Percentiles rank a stretch among this genome's conserved stretches.
phyloP scores from a whole-genome alignment of 2,888 invertebrate species.

The Rotaria socialis region DNA sequence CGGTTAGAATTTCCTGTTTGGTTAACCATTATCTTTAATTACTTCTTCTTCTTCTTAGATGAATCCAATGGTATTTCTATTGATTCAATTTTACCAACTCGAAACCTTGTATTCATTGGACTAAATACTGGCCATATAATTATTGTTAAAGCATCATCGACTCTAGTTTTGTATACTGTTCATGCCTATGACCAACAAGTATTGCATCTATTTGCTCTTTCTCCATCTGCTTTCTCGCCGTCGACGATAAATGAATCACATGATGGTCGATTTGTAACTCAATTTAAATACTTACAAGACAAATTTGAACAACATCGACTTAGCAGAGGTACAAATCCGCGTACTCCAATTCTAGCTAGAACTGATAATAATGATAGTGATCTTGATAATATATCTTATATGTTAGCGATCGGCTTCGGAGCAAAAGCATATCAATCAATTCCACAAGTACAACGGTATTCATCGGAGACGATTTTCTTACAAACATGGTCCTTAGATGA shows the following conservation, averaged over 20 bases:
- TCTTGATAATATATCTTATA: constrained; percentile 4
- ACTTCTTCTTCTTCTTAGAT: not conserved
- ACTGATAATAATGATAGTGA: not conserved
- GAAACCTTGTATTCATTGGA: constrained; percentile 11
- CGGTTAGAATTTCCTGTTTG: not conserved
- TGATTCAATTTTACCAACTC: not conserved
- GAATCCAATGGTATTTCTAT: not conserved
- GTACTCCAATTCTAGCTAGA: not conserved
- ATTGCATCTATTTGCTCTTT: not conserved
- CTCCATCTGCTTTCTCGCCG: not conserved
- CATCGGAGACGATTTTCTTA: not conserved
- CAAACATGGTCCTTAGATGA: constrained; percentile 15
- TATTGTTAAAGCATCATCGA: not conserved
- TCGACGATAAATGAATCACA: no score
- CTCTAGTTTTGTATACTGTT: not conserved
- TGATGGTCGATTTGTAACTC: not conserved
- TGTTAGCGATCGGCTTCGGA: constrained; percentile 11
- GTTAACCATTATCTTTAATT: not conserved
- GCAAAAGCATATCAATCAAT: not conserved
- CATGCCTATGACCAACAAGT: constrained; percentile 24
- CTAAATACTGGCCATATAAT: constrained; percentile 2
- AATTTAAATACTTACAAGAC: constrained; percentile 29
- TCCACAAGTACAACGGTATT: not conserved
- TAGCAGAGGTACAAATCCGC: not conserved
- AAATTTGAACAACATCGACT: constrained; percentile 22